These are phyloP conservation scores for Pagetopsis macropterus DNA, from an alignment of 2,797 vertebrate species.

Conservation along the genomic window DNA sequence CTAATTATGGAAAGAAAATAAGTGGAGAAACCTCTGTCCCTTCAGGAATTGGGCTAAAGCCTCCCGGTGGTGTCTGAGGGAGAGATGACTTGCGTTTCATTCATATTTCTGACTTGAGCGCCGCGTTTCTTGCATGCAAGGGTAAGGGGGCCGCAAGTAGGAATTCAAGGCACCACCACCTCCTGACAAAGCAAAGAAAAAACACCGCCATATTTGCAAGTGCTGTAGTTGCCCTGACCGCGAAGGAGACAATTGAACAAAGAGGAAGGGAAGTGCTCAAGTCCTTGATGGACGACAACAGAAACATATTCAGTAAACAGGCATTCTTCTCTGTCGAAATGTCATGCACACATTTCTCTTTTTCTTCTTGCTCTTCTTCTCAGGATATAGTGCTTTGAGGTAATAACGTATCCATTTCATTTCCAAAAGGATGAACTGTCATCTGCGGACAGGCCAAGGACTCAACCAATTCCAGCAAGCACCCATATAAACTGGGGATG, in stretches of 20 bases:
- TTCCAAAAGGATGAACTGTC: conserved; percentile 69
- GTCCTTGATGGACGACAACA: conserved; percentile 48
- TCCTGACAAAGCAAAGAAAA: conserved; percentile 71
- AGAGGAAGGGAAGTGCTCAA: conserved; percentile 38
- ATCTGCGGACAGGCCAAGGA: conserved; percentile 69
- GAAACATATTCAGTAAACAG: conserved; percentile 60
- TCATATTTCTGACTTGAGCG: conserved; percentile 81
- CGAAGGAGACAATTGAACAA: conserved; percentile 43
- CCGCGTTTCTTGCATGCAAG: conserved; percentile 76
- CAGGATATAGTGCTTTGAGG: conserved; percentile 76
- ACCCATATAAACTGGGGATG: conserved; percentile 74
- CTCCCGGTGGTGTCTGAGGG: conserved; percentile 56
- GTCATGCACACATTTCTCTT: conserved; percentile 70
- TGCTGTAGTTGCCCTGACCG: conserved; percentile 64
- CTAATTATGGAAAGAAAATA: conserved; percentile 75
- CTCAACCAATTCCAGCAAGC: conserved; percentile 76
- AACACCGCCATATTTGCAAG: conserved; percentile 51
- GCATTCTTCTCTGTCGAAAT: conserved; percentile 75
- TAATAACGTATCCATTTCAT: conserved; percentile 79
- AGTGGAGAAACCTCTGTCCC: conserved; percentile 72
- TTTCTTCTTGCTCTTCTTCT: conserved; percentile 44
- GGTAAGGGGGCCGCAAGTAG: conserved; percentile 56
- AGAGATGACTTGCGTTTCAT: conserved; percentile 67
- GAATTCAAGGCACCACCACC: conserved; percentile 81
- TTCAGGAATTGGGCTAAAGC: conserved; percentile 74